Percentiles rank a stretch among this genome's conserved stretches.
Conservation (phyloP, 2,113 vertebrate species). For the Ochotona curzoniae region DNA sequence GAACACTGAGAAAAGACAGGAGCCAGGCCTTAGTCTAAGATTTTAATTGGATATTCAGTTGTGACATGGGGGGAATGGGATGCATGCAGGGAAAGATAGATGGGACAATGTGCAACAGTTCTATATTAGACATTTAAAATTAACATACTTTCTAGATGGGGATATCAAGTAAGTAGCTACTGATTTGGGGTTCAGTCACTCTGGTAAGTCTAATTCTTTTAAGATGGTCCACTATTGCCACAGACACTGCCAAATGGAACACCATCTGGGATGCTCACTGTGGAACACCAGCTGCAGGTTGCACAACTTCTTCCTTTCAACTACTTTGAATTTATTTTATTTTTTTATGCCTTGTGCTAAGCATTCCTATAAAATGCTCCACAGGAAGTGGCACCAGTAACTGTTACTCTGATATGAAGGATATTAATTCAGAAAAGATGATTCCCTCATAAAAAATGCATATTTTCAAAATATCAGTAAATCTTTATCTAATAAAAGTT, state of each 20-base stretch:
- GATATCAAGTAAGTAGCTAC: neutral
- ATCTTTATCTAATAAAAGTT: constrained; percentile 43
- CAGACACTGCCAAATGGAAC: neutral
- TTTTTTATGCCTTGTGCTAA: neutral
- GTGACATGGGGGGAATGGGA: neutral
- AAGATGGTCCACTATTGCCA: neutral
- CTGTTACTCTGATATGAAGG: neutral
- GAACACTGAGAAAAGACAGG: neutral
- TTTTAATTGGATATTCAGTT: neutral
- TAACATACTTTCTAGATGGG: neutral
- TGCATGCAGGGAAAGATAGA: neutral
- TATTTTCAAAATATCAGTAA: constrained; percentile 19
- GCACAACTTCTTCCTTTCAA: neutral
- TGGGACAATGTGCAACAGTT: neutral
- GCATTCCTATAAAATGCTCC: neutral
- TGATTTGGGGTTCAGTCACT: neutral
- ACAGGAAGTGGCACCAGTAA: neutral
- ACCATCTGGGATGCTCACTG: neutral
- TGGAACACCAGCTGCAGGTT: constrained; percentile 9
- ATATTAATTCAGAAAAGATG: neutral
- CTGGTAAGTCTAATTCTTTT: neutral
- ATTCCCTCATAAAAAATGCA: neutral
- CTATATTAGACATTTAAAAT: neutral
- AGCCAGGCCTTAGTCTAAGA: neutral
- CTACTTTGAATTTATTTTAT: neutral